These are phyloP conservation scores for Clistopyga incitator DNA, from an alignment of 2,888 invertebrate genomes.

Conservation along the genomic window DNA sequence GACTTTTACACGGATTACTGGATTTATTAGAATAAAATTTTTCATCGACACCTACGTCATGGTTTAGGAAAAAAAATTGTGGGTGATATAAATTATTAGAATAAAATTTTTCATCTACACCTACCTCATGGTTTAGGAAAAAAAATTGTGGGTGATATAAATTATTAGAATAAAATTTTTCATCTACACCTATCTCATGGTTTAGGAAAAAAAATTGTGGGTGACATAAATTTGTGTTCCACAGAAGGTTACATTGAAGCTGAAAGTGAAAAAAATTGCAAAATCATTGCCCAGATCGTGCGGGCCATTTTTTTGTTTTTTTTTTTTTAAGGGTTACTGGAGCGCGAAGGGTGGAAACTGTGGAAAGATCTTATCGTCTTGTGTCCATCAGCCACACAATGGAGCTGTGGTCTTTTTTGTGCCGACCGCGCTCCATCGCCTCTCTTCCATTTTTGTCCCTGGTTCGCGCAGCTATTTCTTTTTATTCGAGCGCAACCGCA, in stretches of 20 bases:
- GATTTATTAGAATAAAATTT: neutral
- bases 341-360: slow-evolving; percentile 10
- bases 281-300: neutral
- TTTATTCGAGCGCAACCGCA: slow-evolving; percentile 27
- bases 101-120: neutral
- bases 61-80: too few species aligned
- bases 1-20: too few species aligned
- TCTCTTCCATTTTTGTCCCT: slow-evolving; percentile 8
- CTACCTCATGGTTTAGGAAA: too few species aligned
- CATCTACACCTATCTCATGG: neutral
- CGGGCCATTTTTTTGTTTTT: neutral
- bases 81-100: too few species aligned
- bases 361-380: slow-evolving; percentile 28
- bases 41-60: neutral
- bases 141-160: too few species aligned
- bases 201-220: neutral
- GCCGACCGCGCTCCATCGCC: neutral
- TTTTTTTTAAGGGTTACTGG: slow-evolving; percentile 3
- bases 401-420: slow-evolving; percentile 3
- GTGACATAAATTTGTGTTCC: neutral
- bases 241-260: neutral
- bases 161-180: neutral
- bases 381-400: slow-evolving; percentile 32
- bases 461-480: slow-evolving; percentile 9
- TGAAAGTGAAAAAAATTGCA: neutral